A percentile compares a stretch with the other conserved stretches of the same genome.
Evolutionary conservation across 2,113 vertebrate species (phyloP).

Genomic region (Megalops atlanticus): DNA sequence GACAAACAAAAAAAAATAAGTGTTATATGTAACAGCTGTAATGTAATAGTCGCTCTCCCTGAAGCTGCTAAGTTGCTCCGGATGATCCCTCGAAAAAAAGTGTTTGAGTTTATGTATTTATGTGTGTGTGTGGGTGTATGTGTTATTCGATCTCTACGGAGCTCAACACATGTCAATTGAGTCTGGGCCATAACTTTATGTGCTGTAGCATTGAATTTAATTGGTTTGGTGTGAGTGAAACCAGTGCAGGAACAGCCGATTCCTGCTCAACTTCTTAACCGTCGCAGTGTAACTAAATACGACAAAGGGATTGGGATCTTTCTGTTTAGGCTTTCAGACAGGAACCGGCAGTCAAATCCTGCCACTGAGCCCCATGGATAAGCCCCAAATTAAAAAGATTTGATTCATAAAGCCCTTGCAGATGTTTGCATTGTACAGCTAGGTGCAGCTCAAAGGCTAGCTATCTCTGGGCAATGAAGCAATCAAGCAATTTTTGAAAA

Average conservation of each 20-base stretch:
- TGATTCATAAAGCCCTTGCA: neutral
- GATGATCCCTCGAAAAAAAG: neutral
- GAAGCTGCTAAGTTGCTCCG: no score
- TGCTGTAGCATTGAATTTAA: no score
- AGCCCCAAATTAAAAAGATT: neutral
- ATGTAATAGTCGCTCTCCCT: no score
- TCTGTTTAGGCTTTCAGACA: neutral
- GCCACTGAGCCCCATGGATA: neutral
- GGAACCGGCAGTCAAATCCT: neutral
- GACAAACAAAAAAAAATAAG: neutral
- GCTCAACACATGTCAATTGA: no score
- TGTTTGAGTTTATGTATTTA: no score
- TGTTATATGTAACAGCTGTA: no score
- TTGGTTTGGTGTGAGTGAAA: no score
- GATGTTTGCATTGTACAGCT: neutral
- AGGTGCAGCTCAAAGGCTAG: neutral
- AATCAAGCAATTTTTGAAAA: neutral
- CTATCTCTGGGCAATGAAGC: neutral
- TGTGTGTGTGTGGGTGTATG: no score
- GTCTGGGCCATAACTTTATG: no score
- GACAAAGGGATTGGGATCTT: neutral
- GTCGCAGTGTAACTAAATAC: no score
- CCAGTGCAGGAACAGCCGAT: no score
- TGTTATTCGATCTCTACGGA: no score
- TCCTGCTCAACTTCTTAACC: slow-evolving; percentile 2